Conservation (phyloP, 2,888 invertebrate genomes). For the Allygus modestus region DNA sequence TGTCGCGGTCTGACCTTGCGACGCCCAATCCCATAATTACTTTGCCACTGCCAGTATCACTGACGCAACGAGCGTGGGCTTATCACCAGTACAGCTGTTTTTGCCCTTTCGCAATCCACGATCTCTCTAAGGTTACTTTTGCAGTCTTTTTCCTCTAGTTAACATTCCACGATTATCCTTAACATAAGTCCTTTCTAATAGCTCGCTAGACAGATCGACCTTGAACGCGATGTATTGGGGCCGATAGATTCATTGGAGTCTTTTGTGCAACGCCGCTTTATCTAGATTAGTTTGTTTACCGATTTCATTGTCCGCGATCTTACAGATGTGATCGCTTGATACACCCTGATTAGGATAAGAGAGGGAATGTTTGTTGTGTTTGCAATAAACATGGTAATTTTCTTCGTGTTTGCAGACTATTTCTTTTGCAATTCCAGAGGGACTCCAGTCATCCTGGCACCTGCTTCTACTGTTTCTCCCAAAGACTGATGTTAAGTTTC, state of each 20-base stretch:
- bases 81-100: slow-evolving; percentile 44
- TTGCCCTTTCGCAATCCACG: slow-evolving; percentile 31
- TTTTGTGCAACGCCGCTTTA: slow-evolving; percentile 10
- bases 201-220: neutral
- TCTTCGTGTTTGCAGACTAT: too few relatives aligned
- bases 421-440: too few relatives aligned
- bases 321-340: neutral
- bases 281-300: slow-evolving; percentile 41
- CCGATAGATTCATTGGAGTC: slow-evolving; percentile 51
- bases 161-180: slow-evolving; percentile 44
- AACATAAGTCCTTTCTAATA: slow-evolving; percentile 53
- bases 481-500: too few relatives aligned
- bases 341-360: neutral
- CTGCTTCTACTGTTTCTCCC: too few relatives aligned
- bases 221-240: slow-evolving; percentile 33
- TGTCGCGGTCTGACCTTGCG: slow-evolving; percentile 8
- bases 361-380: neutral
- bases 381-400: slow-evolving; percentile 27
- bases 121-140: slow-evolving; percentile 47
- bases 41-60: slow-evolving; percentile 41
- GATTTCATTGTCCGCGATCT: slow-evolving; percentile 16
- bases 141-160: slow-evolving; percentile 13
- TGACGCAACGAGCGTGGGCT: slow-evolving; percentile 41
- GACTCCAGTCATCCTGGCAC: too few relatives aligned
- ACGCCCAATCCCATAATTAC: slow-evolving; percentile 49